A percentile compares a stretch with the other conserved stretches of the same genome.
Conservation (phyloP, 2,888 invertebrate species). For the Eubasilissa splendida region DNA sequence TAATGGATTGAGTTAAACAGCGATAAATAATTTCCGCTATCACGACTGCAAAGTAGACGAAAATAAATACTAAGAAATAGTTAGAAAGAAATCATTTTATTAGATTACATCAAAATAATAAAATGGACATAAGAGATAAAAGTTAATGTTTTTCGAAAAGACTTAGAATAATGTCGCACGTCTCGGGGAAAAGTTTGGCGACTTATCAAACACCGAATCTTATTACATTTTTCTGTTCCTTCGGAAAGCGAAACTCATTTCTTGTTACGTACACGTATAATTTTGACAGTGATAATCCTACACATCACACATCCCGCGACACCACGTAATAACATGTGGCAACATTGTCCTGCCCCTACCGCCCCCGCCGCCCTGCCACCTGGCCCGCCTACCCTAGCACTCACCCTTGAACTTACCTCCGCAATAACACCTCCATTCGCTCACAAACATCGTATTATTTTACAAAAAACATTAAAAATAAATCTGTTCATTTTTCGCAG, state of each 20-base stretch:
- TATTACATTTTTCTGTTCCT: conserved; percentile 22
- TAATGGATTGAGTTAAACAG: no score
- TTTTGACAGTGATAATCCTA: conserved; percentile 44
- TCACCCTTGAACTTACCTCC: neutral
- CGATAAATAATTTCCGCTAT: no score
- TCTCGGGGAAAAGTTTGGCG: conserved; percentile 15
- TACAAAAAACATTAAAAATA: no score
- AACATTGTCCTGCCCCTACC: conserved; percentile 24
- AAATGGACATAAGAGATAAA: conserved; percentile 5
- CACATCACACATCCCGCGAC: conserved; percentile 39
- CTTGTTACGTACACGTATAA: conserved; percentile 26
- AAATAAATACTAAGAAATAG: no score
- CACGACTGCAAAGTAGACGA: no score
- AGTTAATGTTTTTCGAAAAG: neutral
- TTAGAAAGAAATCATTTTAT: no score
- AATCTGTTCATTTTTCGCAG: no score
- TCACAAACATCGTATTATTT: neutral
- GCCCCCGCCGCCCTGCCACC: neutral
- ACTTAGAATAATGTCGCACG: neutral
- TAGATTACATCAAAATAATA: no score
- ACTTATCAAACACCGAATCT: conserved; percentile 34
- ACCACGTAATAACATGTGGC: conserved; percentile 38
- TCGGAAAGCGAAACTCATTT: conserved; percentile 30
- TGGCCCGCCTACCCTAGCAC: neutral
- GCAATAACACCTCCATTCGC: neutral